Percentiles rank a stretch among this genome's conserved stretches.
Evolutionary conservation across 2,113 vertebrate species (phyloP).

Genomic region (rabbit (Oryctolagus cuniculus)): DNA sequence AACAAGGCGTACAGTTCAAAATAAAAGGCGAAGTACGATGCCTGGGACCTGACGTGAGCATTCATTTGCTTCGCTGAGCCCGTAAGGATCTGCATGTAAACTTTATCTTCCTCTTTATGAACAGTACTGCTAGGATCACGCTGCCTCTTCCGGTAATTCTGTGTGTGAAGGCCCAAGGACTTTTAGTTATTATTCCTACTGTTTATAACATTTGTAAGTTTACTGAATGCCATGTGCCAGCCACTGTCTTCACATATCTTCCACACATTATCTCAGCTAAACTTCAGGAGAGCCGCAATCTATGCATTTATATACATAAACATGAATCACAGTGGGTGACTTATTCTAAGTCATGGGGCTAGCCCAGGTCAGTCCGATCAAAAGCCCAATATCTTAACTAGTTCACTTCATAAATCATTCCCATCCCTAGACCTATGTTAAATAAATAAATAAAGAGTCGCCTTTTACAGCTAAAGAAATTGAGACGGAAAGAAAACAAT

Average conservation of each 20-base stretch:
- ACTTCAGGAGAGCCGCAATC: not conserved
- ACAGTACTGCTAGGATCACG: constrained; percentile 75
- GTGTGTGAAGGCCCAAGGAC: constrained; percentile 55
- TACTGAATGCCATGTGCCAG: not conserved
- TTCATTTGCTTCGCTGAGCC: constrained; percentile 73
- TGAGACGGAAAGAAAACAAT: constrained; percentile 74
- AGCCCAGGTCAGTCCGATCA: constrained; percentile 48
- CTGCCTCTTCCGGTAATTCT: constrained; percentile 72
- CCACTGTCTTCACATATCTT: constrained; percentile 10
- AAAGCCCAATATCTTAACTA: constrained; percentile 66
- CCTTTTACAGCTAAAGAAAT: constrained; percentile 70
- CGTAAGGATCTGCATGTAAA: constrained; percentile 79
- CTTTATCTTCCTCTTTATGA: constrained; percentile 77
- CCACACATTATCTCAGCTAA: not conserved
- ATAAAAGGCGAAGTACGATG: constrained; percentile 69
- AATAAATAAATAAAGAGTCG: constrained; percentile 65
- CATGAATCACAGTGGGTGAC: not conserved
- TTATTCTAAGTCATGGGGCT: not conserved
- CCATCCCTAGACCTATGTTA: constrained; percentile 34
- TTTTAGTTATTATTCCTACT: constrained; percentile 54
- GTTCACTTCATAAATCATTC: constrained; percentile 64
- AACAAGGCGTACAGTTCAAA: constrained; percentile 79
- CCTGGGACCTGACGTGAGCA: constrained; percentile 74
- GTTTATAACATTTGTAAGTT: constrained; percentile 61
- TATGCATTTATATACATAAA: not conserved